Percentiles rank a stretch among this genome's conserved stretches.
Evolutionary conservation across 2,797 vertebrate genomes (phyloP).

Genomic region (Harpagifer antarcticus): DNA sequence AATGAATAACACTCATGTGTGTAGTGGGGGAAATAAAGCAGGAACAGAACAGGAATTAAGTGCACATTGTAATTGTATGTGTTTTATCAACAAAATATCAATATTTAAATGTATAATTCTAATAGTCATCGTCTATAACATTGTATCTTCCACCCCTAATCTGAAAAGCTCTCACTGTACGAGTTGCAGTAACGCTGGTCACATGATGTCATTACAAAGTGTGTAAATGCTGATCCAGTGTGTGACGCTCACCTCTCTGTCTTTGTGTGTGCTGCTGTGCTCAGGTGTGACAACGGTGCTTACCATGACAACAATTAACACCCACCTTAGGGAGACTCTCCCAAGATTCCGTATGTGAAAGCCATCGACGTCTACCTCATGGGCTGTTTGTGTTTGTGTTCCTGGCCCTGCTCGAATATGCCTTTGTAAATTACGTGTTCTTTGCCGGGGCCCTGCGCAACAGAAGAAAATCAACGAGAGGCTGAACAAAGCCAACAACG

Average conservation of each 20-base stretch:
- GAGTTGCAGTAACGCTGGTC: background rate
- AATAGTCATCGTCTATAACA: no score
- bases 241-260: slow-evolving; percentile 35
- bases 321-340: slow-evolving; percentile 95
- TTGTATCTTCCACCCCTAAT: background rate
- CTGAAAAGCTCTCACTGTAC: background rate
- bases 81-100: no score
- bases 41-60: no score
- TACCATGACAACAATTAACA: slow-evolving; percentile 98
- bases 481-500: slow-evolving; percentile 92
- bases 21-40: no score
- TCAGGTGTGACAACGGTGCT: slow-evolving; percentile 97
- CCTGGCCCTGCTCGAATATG: slow-evolving; percentile 97
- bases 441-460: slow-evolving; percentile 92
- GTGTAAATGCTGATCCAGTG: background rate
- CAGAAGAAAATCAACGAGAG: slow-evolving; percentile 92
- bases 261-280: slow-evolving; percentile 59
- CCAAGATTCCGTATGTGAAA: slow-evolving; percentile 97
- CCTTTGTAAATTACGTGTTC: slow-evolving; percentile 99
- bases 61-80: no score
- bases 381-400: slow-evolving; percentile 98
- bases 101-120: no score
- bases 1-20: no score
- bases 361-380: slow-evolving; percentile 99
- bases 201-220: background rate